Evolutionary conservation across 2,888 invertebrate genomes (phyloP), one percentile per base, ranked within the genome.

Genomic region (Lamellibrachia satsuma): DNA sequence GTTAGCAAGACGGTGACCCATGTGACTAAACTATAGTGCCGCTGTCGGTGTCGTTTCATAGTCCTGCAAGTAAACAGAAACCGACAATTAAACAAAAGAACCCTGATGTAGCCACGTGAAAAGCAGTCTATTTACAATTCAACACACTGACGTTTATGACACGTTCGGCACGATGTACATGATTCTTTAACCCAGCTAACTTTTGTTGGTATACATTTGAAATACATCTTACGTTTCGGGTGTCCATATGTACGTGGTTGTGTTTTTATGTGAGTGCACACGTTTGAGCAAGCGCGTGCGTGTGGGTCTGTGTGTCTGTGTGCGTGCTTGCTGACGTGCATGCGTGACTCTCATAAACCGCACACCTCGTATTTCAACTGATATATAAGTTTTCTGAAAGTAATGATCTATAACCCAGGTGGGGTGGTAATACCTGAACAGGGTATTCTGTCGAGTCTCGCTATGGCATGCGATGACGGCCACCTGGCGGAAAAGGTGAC

Each of bases 401-500:
- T 75, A 75, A 75, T 22, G 0, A 75, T 2, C 75, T 22, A 3
- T 75, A 0, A 22, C 22, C 4, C 22, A 75, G 75, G 22, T 75
- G 22, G 22, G 75, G 75, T n/a, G 75, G 75, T 75, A 22, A 75
- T 75, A 75, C 75, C 3, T 15, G 22, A 6, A 75, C 39, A 39
- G 39, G 39, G 39, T 39, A 39, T 39, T n/a, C n/a, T 11, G 75
- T 0, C 75, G 75, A 75, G 75, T 75, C 75, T 1, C 75, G 75
- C 75, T 75, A 75, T 75, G 75, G 75, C 75, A 75, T 15, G 75
- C 75, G 75, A 75, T 75, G 75, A 15, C 0, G 75, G 22, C 75
- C 15, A 75, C 22, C 75, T 75, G 75, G 55, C 52, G 8, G 60
- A 91, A 51, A 93, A 92, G 92, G 92, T 96, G 27, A 93, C 95